Conservation (phyloP, 2,113 vertebrate genomes). For the Odocoileus virginianus region DNA sequence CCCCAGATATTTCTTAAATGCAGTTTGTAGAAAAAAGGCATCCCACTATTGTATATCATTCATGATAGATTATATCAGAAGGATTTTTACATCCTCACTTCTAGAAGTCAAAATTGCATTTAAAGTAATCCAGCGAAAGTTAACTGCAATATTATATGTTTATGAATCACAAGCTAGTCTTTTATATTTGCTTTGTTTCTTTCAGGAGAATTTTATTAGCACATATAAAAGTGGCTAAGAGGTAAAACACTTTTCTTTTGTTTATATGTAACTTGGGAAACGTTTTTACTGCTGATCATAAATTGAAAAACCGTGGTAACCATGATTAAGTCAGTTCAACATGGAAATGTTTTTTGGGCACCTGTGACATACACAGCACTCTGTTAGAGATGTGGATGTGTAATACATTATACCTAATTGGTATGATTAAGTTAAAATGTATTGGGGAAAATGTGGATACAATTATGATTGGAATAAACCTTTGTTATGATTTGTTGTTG, state of each 20-base stretch:
- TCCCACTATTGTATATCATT: not conserved
- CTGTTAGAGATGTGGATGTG: not conserved
- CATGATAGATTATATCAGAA: not conserved
- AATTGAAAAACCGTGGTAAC: slow-evolving; percentile 40
- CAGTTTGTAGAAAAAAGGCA: not conserved
- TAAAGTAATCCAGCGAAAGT: not conserved
- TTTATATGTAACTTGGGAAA: slow-evolving; percentile 64
- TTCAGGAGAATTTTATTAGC: slow-evolving; percentile 63
- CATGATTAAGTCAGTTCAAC: slow-evolving; percentile 39
- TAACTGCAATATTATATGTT: slow-evolving; percentile 14
- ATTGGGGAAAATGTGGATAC: not conserved
- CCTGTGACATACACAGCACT: not conserved
- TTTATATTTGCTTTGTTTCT: slow-evolving; percentile 65
- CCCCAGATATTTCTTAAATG: slow-evolving; percentile 9
- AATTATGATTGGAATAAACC: not conserved
- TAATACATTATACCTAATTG: slow-evolving; percentile 15
- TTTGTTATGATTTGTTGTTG: not conserved
- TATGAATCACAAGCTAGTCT: slow-evolving; percentile 45
- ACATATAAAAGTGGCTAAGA: slow-evolving; percentile 61
- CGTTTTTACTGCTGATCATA: slow-evolving; percentile 43
- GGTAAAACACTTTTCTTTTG: slow-evolving; percentile 57
- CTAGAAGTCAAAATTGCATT: slow-evolving; percentile 1
- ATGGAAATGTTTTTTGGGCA: not conserved
- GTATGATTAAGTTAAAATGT: not conserved
- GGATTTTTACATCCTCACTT: not conserved